Evolutionary conservation across 2,888 invertebrate species (phyloP).

Genomic region (Iphiclides podalirius): DNA sequence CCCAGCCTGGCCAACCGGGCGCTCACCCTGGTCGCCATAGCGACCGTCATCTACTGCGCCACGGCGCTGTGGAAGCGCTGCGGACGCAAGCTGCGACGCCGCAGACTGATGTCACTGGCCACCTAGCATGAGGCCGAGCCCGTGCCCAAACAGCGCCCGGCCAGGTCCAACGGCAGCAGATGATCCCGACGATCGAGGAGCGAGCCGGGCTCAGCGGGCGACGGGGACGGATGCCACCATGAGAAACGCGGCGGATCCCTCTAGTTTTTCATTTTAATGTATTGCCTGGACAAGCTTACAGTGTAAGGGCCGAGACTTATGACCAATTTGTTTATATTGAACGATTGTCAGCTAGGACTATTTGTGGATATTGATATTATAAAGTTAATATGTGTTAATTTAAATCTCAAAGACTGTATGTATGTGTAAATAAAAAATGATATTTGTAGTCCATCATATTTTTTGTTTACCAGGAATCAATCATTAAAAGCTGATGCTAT

Average conservation of each 20-base stretch:
- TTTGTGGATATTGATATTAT: neutral
- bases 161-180: neutral
- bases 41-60: slow-evolving; percentile 45
- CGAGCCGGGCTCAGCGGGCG: neutral
- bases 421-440: neutral
- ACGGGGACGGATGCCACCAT: neutral
- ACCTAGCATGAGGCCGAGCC: slow-evolving; percentile 48
- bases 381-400: neutral
- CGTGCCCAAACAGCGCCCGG: neutral
- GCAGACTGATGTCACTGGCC: slow-evolving; percentile 58
- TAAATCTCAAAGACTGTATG: neutral
- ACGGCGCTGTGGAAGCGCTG: slow-evolving; percentile 55
- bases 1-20: slow-evolving; percentile 42
- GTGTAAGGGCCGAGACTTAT: too few relatives aligned
- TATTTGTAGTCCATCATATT: neutral
- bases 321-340: too few relatives aligned
- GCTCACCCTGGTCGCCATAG: slow-evolving; percentile 43
- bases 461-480: too few relatives aligned
- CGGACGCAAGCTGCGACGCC: slow-evolving; percentile 55
- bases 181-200: neutral
- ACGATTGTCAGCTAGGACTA: too few relatives aligned
- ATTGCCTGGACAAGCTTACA: too few relatives aligned
- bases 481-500: too few relatives aligned
- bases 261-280: too few relatives aligned
- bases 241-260: too few relatives aligned